Conservation (phyloP, 2,113 vertebrate species). For the Eudyptes chrysolophus region DNA sequence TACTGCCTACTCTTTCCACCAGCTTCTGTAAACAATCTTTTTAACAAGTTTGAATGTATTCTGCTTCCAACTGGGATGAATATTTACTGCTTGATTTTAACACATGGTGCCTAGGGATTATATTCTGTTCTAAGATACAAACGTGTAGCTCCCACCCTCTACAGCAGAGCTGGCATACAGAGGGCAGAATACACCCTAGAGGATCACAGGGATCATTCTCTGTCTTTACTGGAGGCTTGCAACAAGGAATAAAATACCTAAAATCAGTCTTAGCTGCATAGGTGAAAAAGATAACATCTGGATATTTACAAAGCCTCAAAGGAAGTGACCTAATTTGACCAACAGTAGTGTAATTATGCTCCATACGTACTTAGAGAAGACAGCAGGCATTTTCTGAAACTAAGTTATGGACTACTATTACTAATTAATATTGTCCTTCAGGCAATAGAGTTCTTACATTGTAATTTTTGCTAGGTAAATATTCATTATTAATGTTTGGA, state of each 20-base stretch:
- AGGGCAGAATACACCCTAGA: not conserved
- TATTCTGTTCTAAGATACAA: not conserved
- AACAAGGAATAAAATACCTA: slow-evolving; percentile 59
- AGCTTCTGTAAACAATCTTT: slow-evolving; percentile 15
- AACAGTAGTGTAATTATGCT: slow-evolving; percentile 23
- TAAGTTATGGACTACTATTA: slow-evolving; percentile 51
- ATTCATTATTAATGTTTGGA: slow-evolving; percentile 68
- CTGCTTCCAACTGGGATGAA: not conserved
- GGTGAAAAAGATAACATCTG: slow-evolving; percentile 75
- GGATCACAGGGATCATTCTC: not conserved
- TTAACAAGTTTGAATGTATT: not conserved
- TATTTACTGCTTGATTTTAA: slow-evolving; percentile 34
- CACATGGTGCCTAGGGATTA: not conserved
- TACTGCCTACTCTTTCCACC: not conserved
- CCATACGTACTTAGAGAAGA: not conserved
- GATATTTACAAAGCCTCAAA: slow-evolving; percentile 75
- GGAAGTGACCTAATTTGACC: slow-evolving; percentile 79
- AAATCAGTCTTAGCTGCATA: slow-evolving; percentile 56
- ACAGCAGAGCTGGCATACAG: not conserved
- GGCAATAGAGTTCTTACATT: slow-evolving; percentile 48
- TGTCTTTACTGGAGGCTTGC: slow-evolving; percentile 65
- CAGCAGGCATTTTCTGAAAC: slow-evolving; percentile 41
- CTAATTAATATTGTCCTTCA: slow-evolving; percentile 70
- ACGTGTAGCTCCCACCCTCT: not conserved
- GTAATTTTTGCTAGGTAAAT: slow-evolving; percentile 55